Evolutionary conservation across 37 sponge, comb jelly and placozoan genomes (phyloP), one percentile per base, ranked within the genome.

Genomic region (Aplysina aerophoba): DNA sequence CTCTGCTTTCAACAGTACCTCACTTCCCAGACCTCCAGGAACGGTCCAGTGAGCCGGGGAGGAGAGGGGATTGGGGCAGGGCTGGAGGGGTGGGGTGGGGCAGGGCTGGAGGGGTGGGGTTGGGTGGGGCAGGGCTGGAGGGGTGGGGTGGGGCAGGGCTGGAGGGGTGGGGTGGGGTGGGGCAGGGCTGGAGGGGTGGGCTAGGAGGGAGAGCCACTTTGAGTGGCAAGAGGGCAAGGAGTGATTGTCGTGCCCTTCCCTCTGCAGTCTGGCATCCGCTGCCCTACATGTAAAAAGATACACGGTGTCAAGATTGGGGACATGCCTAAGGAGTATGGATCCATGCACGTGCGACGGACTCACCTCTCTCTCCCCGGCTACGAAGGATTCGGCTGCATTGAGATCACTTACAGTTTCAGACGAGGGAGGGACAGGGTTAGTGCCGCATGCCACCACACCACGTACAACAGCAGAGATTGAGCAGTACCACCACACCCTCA

Each of bases 281-380:
- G 99, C 90, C 97, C 97, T 15, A 92, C 90, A 6, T 99, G 99
- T 63, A 92, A 95, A 89, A 93, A 84, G 75, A 87, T 85, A 22
- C 93, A 94, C 86, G 97, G 97, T 16, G 58, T 91, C 17, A 93
- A 85, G 85, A 96, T 89, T 13, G 99, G 99, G 0, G 95, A 99
- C 80, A 97, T 97, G 91, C 99, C 99, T 3, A 24, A 72, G 35
- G 68, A 57, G 16, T 41, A 41, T 75, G 95, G 94, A 0, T 83
- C 28, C 36, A 99, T 94, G 94, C 80, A 65, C 12, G 91, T 89
- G 2, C 61, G 35, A 16, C 75, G n/a, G 6, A 38, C 40, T 22
- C 22, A 0, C 16, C 73, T 37, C n/a, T 84, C 88, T 21, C 85
- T 99, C 0, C 97, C 97, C 0, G 99, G 99, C 22, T 91, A 95